Conservation (phyloP, 2,797 vertebrate species). For the Pseudochromis fuscus region DNA sequence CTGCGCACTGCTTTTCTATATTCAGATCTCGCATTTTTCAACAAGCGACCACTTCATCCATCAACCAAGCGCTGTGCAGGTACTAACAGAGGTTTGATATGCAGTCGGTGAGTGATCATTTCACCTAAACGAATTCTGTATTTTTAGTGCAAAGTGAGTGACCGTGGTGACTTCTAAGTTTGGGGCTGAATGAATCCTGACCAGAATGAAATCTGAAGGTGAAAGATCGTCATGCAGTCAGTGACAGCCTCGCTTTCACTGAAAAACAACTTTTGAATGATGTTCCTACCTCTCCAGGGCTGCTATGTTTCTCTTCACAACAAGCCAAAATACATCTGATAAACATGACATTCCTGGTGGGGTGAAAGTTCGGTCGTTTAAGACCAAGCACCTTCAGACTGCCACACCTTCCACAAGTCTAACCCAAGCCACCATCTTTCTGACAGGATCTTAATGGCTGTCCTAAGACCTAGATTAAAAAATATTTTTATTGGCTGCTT, state of each 20-base stretch:
- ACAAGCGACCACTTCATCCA: conserved; percentile 37
- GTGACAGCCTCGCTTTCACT: not conserved
- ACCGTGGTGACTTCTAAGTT: conserved; percentile 22
- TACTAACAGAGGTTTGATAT: conserved; percentile 23
- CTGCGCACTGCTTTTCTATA: conserved; percentile 15
- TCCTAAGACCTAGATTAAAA: conserved; percentile 26
- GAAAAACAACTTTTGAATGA: conserved; percentile 4
- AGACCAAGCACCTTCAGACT: conserved; percentile 1
- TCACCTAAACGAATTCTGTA: conserved; percentile 28
- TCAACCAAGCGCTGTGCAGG: conserved; percentile 35
- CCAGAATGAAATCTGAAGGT: conserved; percentile 16
- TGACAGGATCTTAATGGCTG: conserved; percentile 14
- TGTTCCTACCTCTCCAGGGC: conserved; percentile 6
- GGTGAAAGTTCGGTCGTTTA: not conserved
- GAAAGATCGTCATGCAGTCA: conserved; percentile 17
- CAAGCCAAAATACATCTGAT: not conserved
- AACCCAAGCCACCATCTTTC: not conserved
- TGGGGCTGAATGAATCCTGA: conserved; percentile 11
- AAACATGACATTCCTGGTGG: not conserved
- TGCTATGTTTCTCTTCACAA: not conserved
- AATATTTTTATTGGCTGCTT: conserved; percentile 18
- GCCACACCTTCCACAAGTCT: not conserved
- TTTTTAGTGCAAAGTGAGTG: conserved; percentile 27
- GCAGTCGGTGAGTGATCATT: conserved; percentile 37
- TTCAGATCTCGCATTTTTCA: conserved; percentile 53